Base-by-base conservation (phyloP, 37 sponge, comb jelly and placozoan species). In the Crambe crambe region DNA sequence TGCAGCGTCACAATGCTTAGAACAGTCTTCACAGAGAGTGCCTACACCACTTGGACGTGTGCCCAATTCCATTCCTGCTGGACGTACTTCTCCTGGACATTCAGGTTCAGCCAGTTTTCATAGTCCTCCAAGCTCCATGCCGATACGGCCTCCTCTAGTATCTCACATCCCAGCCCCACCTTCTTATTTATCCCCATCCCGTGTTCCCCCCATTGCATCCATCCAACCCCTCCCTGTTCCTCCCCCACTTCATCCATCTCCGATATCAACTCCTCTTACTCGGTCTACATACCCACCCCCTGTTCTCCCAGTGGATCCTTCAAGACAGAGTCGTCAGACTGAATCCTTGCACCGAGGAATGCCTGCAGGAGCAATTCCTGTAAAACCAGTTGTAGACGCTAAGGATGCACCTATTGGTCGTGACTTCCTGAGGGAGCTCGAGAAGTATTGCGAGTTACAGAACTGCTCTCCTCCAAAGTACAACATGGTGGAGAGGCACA, bases 391-490 rank as follows among this genome's bases (percentile, higher is more conserved):
- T 47, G 6, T 47, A 12, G 10, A 47, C 6, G 51, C 51, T 15
- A 6, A 47, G 51, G 12, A 12, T 12, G 12, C 51, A 6, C 51
- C 6, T 12, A 15, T n/a, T 36, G 5, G 2, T 72, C 8, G 26
- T 20, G 3, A 40, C n/a, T 70, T 39, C 15, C 15, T 41, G 32
- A 2, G n/a, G 63, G 47, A 6, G 10, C 60, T 87, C 30, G 76
- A 80, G 34, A 21, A 74, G 42, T 62, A 29, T 20, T 89, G 89
- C 54, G 27, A 42, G 2, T 20, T 30, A 20, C 20, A 42, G 1
- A 36, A 67, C 18, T 38, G 78, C 21, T 38, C 84, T 26, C 44
- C 73, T 30, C 89, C 89, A 38, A 21, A 47, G 18, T 89, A 78
- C 68, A 37, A 54, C 31, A 70, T 77, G 5, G 12, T 0, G 8